Evolutionary conservation across 2,888 invertebrate genomes (phyloP), one percentile per base, ranked within the genome.

Genomic region (Polymixis flavicincta): DNA sequence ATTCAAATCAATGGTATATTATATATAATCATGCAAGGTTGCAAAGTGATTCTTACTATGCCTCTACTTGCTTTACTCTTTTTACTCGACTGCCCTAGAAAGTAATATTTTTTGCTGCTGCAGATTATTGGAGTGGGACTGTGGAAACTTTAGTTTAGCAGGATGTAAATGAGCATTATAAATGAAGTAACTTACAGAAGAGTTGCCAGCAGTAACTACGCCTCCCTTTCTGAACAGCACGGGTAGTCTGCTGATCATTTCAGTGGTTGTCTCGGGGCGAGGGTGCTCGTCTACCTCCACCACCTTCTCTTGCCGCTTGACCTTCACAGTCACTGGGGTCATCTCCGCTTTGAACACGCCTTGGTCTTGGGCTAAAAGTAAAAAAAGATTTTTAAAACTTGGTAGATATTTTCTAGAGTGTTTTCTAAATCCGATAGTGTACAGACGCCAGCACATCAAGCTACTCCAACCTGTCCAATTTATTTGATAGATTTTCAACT

Each of bases 221-320:
- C 99, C 99, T 79, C 98, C 98, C 93, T 99, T 99, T 91, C 99
- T 98, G 95, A 99, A 99, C 45, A 99, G 96, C 2, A 98, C 97
- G 0, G 98, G 98, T 74, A 99, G 96, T 93, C 99, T 99, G 76
- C 97, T 97, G 28, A 99, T 96, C 54, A 96, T 97, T 90, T 99
- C 99, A 0, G 97, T 88, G 1, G 98, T 99, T 19, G 99, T 98
- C 86, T 98, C 97, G 2, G 98, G 98, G 80, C 98, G 97, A 22
- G 99, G 99, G 94, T 99, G 99, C 93, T 99, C 99, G 93, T 99
- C 99, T 7, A 97, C 96, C 74, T 97, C 98, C 83, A 99, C 97
- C 65, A 97, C 97, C 22, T 98, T 97, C 78, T 98, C 98, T 86
- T 98, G 97, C 90, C 98, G 98, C 94, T 98, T 99, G 13, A 98